Percentiles rank a stretch among this genome's conserved stretches.
These are phyloP conservation scores for Pangasianodon gigas DNA, from an alignment of 2,113 vertebrate genomes.

Conservation along the genomic window DNA sequence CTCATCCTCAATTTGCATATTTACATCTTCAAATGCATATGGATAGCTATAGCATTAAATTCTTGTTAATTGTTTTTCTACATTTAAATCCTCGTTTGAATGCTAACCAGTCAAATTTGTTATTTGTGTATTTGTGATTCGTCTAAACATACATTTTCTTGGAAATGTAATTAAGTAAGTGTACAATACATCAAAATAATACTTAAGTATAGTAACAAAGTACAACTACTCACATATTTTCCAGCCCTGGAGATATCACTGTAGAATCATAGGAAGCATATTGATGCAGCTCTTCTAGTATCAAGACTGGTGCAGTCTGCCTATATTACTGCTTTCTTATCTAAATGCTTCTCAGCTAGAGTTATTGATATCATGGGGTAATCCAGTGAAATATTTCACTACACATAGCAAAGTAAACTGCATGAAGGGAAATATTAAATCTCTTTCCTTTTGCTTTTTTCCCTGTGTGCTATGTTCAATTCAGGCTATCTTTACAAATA, in stretches of 20 bases:
- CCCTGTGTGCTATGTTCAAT: neutral
- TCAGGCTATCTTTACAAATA: neutral
- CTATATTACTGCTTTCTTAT: neutral
- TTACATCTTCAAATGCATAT: too few relatives aligned
- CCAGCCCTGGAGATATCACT: neutral
- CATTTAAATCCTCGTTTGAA: neutral
- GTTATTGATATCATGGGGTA: neutral
- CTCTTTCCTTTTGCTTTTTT: neutral
- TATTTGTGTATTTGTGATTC: neutral
- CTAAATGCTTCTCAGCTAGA: neutral
- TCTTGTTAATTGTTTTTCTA: too few relatives aligned
- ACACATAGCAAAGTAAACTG: neutral
- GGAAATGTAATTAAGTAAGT: neutral
- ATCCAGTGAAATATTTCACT: conserved; percentile 14
- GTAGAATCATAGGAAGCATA: neutral
- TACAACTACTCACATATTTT: neutral
- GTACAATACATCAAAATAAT: neutral
- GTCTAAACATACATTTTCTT: too few relatives aligned
- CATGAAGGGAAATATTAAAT: neutral
- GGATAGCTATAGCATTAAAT: too few relatives aligned
- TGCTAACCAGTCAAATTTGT: neutral
- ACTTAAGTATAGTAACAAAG: neutral
- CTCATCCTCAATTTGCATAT: neutral
- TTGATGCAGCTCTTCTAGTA: neutral
- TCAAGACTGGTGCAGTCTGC: neutral